These are phyloP conservation scores for Parambassis ranga DNA, from an alignment of 2,797 vertebrate genomes.

Conservation along the genomic window DNA sequence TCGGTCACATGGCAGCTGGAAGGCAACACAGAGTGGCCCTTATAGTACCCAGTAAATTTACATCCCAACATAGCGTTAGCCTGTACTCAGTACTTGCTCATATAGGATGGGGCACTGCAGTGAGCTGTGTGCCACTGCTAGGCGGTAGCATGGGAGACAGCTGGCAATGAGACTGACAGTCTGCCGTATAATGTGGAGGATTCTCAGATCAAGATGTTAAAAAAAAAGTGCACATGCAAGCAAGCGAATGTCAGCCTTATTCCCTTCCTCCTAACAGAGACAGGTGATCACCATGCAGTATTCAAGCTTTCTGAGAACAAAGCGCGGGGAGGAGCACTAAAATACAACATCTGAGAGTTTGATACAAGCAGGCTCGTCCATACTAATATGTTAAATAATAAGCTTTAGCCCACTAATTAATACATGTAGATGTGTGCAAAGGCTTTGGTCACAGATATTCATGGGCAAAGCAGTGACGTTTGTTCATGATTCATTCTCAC, in stretches of 20 bases:
- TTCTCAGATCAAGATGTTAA: conserved; percentile 26
- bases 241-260: conserved; percentile 9
- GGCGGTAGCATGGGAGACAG: conserved; percentile 16
- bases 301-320: conserved; percentile 40
- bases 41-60: conserved; percentile 66
- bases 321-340: conserved; percentile 24
- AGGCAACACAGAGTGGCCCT: conserved; percentile 68
- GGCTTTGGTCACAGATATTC: conserved; percentile 53
- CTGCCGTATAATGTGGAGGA: not conserved
- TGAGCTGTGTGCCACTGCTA: conserved; percentile 16
- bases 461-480: conserved; percentile 10
- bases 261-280: not conserved
- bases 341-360: too few species aligned
- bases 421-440: conserved; percentile 2
- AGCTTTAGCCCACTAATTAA: conserved; percentile 3
- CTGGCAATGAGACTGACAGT: conserved; percentile 16
- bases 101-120: conserved; percentile 43
- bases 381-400: too few species aligned
- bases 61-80: conserved; percentile 64
- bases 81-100: conserved; percentile 62
- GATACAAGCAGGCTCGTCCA: too few species aligned
- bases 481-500: conserved; percentile 33
- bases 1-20: conserved; percentile 38
- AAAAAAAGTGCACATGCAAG: conserved; percentile 34
- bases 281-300: conserved; percentile 1